These are phyloP conservation scores for Hormiphora californensis DNA, from an alignment of 37 sponge, comb jelly and placozoan genomes.

Conservation along the genomic window DNA sequence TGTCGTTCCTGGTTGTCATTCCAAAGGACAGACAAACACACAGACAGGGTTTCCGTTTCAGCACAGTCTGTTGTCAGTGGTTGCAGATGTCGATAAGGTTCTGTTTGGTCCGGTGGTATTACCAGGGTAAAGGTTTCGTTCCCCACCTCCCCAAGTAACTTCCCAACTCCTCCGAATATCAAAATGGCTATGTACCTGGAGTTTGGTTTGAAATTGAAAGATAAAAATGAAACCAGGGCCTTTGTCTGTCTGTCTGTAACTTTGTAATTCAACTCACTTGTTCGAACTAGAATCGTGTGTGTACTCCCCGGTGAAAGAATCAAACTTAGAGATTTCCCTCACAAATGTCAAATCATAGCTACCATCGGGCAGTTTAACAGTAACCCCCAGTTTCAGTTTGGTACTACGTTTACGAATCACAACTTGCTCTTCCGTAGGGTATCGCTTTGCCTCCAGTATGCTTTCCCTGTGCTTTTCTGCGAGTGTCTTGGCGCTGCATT, in stretches of 20 bases:
- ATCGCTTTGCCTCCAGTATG: neutral
- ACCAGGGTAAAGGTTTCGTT: neutral
- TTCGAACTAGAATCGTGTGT: conserved; percentile 7
- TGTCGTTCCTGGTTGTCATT: neutral
- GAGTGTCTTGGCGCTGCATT: neutral
- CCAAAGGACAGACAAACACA: neutral
- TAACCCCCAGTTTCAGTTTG: neutral
- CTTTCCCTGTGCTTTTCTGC: neutral
- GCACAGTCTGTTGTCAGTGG: neutral
- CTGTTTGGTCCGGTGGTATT: neutral
- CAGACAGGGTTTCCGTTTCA: neutral
- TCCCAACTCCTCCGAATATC: neutral
- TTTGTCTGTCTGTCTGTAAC: too few species aligned
- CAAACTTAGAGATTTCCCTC: neutral
- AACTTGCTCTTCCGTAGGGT: neutral
- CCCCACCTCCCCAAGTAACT: neutral
- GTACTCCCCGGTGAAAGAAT: neutral
- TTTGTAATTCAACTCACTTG: neutral
- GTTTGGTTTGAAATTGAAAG: neutral
- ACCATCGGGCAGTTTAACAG: neutral
- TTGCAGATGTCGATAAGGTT: neutral
- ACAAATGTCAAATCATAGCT: neutral
- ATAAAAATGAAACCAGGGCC: too few species aligned
- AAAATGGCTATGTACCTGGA: neutral
- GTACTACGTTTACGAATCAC: neutral